Evolutionary conservation across 2,888 invertebrate species (phyloP).

Genomic region (Cryptophagus acutangulus): DNA sequence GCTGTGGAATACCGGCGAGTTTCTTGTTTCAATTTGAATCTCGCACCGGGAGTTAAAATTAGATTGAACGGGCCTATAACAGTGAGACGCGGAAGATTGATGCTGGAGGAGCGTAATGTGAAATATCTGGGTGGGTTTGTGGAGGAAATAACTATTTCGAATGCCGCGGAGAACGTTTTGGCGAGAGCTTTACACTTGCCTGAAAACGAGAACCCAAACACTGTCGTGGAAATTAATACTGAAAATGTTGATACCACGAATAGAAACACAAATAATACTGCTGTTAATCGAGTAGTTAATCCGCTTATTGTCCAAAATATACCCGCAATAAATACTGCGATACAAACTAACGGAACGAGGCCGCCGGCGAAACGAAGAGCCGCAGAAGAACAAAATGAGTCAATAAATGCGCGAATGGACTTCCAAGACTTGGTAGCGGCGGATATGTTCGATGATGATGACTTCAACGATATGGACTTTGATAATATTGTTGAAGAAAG

Average conservation of each 20-base stretch:
- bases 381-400: too few species aligned
- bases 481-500: slow-evolving; percentile 29
- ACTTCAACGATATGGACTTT: slow-evolving; percentile 39
- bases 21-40: slow-evolving; percentile 53
- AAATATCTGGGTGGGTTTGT: slow-evolving; percentile 70
- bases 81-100: slow-evolving; percentile 64
- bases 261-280: too few species aligned
- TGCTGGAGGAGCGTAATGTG: slow-evolving; percentile 58
- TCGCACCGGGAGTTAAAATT: slow-evolving; percentile 60
- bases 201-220: slow-evolving; percentile 48
- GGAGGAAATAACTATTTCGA: slow-evolving; percentile 54
- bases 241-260: too few species aligned
- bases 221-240: too few species aligned
- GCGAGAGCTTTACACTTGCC: slow-evolving; percentile 55
- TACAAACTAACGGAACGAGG: too few species aligned
- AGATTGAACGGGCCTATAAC: slow-evolving; percentile 65
- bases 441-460: too few species aligned
- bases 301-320: too few species aligned
- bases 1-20: slow-evolving; percentile 69
- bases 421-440: too few species aligned
- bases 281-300: too few species aligned
- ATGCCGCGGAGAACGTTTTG: slow-evolving; percentile 59
- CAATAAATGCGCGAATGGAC: too few species aligned
- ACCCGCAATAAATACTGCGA: too few species aligned
- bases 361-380: too few species aligned